Conservation (phyloP, 1,140 invertebrate genomes). For the Oryctes rhinoceros region DNA sequence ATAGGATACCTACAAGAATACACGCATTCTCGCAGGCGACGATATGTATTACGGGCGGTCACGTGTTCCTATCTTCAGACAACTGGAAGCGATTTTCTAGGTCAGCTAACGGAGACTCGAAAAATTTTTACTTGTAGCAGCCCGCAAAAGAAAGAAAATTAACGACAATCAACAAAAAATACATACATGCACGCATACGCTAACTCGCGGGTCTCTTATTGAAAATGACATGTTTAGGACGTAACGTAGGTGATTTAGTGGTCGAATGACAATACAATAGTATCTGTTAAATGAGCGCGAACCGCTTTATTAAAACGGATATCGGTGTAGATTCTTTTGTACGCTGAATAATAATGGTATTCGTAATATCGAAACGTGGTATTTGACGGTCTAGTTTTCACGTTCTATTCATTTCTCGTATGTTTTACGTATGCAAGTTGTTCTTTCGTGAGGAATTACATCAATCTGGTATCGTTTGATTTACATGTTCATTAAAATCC, state of each 20-base stretch:
- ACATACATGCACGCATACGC: not conserved
- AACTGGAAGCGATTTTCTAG: slow-evolving; percentile 29
- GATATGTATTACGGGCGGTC: slow-evolving; percentile 7
- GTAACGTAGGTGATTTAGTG: not conserved
- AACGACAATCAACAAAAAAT: slow-evolving; percentile 15
- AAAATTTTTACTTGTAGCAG: slow-evolving; percentile 5
- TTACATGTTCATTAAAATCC: no score
- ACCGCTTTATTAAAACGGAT: not conserved
- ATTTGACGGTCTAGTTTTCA: not conserved
- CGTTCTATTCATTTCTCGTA: not conserved
- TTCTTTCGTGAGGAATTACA: no score
- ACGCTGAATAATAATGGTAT: not conserved
- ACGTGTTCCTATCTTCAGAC: slow-evolving; percentile 20
- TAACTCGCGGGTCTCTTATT: not conserved
- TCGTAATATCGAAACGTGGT: not conserved
- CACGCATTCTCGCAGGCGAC: not conserved
- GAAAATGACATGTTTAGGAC: not conserved
- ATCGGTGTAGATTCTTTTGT: not conserved
- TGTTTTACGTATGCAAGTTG: no score
- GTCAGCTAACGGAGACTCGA: slow-evolving; percentile 27
- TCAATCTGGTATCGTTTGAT: no score
- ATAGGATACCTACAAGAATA: not conserved
- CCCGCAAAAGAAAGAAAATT: slow-evolving; percentile 5
- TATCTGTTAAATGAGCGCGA: not conserved
- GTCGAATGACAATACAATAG: not conserved